phyloP scores from a whole-genome alignment of 2,888 invertebrate genomes.

The Callosobruchus maculatus region DNA sequence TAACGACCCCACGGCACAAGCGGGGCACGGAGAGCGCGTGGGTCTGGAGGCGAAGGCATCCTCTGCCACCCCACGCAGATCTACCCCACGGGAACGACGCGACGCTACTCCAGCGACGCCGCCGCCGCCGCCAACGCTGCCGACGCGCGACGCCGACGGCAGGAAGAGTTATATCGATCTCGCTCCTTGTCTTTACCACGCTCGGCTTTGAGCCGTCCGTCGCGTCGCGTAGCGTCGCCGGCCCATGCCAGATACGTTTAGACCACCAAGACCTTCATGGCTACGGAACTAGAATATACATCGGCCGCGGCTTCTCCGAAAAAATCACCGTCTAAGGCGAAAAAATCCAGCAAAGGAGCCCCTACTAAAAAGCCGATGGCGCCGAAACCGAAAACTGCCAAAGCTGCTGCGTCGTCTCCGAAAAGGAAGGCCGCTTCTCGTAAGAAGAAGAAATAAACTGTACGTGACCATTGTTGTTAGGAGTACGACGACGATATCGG shows the following conservation, averaged over 20 bases:
- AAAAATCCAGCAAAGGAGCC: too few relatives aligned
- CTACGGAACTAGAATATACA: background rate
- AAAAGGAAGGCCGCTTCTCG: too few relatives aligned
- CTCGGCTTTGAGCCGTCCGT: background rate
- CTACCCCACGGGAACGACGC: background rate
- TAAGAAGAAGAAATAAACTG: too few relatives aligned
- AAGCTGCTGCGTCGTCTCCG: too few relatives aligned
- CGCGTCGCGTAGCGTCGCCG: background rate
- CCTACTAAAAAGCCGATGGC: too few relatives aligned
- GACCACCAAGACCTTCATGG: background rate
- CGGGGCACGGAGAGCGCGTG: background rate
- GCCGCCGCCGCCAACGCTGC: too few relatives aligned
- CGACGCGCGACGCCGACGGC: background rate
- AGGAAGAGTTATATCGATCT: background rate
- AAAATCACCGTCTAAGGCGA: too few relatives aligned
- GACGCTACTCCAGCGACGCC: background rate
- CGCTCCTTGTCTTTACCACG: background rate
- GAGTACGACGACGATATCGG: too few relatives aligned
- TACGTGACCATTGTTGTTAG: too few relatives aligned
- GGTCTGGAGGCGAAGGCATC: background rate
- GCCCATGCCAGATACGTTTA: background rate
- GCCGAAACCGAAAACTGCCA: too few relatives aligned
- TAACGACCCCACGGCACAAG: background rate
- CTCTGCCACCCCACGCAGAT: background rate
- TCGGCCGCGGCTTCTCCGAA: too few relatives aligned